A percentile compares a stretch with the other conserved stretches of the same genome.
These are phyloP conservation scores for Spicauda simplicius DNA, from an alignment of 2,888 invertebrate species.

Conservation along the genomic window DNA sequence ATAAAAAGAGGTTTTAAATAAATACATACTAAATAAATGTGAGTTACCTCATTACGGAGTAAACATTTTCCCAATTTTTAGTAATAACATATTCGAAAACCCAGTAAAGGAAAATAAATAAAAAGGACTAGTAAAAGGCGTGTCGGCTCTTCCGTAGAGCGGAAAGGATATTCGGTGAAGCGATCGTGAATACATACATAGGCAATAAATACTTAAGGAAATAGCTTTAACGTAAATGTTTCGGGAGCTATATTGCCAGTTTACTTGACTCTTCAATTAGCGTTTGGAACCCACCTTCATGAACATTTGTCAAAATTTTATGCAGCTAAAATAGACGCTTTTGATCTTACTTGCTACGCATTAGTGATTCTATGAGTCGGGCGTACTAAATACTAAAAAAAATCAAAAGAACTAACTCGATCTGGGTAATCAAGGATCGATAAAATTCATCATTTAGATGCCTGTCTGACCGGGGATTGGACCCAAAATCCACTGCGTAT, in stretches of 20 bases:
- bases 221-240: conserved; percentile 32
- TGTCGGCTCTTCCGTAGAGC: conserved; percentile 46
- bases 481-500: no score
- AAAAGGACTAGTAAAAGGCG: conserved; percentile 64
- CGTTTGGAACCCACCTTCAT: not conserved
- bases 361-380: no score
- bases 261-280: conserved; percentile 10
- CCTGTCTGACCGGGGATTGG: no score
- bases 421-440: no score
- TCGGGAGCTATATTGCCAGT: not conserved
- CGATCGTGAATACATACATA: conserved; percentile 50
- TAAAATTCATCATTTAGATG: no score
- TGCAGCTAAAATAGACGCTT: no score
- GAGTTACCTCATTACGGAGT: no score
- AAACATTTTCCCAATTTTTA: no score
- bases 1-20: not conserved
- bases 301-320: not conserved
- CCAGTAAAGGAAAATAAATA: conserved; percentile 51
- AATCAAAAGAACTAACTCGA: no score
- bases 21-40: no score
- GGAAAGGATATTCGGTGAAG: conserved; percentile 54
- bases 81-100: not conserved
- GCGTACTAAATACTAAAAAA: no score
- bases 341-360: no score
- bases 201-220: conserved; percentile 38